Evolutionary conservation across 1,140 invertebrate species (phyloP).

Genomic region (Orchestia grillus): DNA sequence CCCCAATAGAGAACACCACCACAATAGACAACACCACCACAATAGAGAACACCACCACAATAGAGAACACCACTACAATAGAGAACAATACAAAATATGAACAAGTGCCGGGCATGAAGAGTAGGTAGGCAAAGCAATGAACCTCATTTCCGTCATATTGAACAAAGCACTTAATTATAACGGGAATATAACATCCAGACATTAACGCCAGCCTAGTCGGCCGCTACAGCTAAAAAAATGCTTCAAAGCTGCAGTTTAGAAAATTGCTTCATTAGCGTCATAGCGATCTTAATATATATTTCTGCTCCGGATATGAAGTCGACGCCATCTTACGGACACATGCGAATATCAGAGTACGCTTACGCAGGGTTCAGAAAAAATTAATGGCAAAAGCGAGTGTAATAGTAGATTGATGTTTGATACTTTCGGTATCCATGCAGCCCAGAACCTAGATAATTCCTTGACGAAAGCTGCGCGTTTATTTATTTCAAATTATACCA

Average conservation of each 20-base stretch:
- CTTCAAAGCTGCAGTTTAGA: neutral
- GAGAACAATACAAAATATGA: neutral
- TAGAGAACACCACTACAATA: neutral
- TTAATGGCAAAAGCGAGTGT: too few relatives aligned
- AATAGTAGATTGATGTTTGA: too few relatives aligned
- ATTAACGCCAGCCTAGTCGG: neutral
- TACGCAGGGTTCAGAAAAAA: too few relatives aligned
- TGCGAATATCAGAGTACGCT: too few relatives aligned
- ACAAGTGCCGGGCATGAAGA: too few relatives aligned
- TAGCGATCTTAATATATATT: neutral
- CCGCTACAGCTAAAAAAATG: neutral
- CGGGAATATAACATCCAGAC: neutral
- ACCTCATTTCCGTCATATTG: neutral
- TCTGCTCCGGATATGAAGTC: neutral
- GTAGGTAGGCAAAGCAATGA: neutral
- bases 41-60: neutral
- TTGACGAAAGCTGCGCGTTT: too few relatives aligned
- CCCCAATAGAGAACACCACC: neutral
- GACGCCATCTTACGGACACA: too few relatives aligned
- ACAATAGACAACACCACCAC: neutral
- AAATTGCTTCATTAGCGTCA: neutral
- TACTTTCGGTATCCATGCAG: too few relatives aligned
- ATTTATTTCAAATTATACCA: too few relatives aligned
- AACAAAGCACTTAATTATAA: neutral
- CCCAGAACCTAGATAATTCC: too few relatives aligned